Percentiles rank a stretch among this genome's conserved stretches.
phyloP scores from a whole-genome alignment of 2,888 invertebrate genomes.

The Ennomos quercinarius region DNA sequence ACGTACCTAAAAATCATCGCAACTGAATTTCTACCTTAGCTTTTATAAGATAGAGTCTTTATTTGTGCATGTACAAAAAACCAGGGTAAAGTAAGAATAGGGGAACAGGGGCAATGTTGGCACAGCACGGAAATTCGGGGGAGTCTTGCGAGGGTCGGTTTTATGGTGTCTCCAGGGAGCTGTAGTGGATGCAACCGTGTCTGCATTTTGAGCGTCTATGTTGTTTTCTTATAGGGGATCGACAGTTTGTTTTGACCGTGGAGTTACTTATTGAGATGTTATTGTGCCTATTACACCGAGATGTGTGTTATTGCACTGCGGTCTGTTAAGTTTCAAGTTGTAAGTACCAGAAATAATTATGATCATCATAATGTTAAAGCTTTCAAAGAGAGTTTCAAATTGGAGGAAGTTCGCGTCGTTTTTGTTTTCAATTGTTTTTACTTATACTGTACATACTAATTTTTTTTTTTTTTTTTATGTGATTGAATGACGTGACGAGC shows the following conservation, averaged over 20 bases:
- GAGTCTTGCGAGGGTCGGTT: slow-evolving; percentile 62
- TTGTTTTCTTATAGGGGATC: slow-evolving; percentile 52
- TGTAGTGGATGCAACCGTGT: slow-evolving; percentile 62
- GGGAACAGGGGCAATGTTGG: slow-evolving; percentile 52
- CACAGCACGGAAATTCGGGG: slow-evolving; percentile 59
- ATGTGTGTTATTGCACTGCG: slow-evolving; percentile 12
- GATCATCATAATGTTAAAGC: no score
- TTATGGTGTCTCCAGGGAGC: slow-evolving; percentile 62
- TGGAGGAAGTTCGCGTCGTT: no score
- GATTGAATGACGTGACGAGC: no score
- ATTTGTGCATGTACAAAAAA: neutral
- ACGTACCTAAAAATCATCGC: neutral
- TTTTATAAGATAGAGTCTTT: slow-evolving; percentile 12
- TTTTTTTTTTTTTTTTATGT: no score
- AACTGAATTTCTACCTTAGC: slow-evolving; percentile 32
- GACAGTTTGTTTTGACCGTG: slow-evolving; percentile 47
- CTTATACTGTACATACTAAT: no score
- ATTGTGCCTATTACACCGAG: slow-evolving; percentile 8
- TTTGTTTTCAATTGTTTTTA: no score
- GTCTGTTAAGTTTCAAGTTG: no score
- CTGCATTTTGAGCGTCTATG: slow-evolving; percentile 62
- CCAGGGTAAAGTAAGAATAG: slow-evolving; percentile 20
- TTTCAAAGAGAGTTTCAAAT: no score
- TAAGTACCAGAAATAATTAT: no score
- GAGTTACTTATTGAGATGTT: slow-evolving; percentile 22